phyloP scores from a whole-genome alignment of 1,140 invertebrate species.

The Tetraneura akinire region DNA sequence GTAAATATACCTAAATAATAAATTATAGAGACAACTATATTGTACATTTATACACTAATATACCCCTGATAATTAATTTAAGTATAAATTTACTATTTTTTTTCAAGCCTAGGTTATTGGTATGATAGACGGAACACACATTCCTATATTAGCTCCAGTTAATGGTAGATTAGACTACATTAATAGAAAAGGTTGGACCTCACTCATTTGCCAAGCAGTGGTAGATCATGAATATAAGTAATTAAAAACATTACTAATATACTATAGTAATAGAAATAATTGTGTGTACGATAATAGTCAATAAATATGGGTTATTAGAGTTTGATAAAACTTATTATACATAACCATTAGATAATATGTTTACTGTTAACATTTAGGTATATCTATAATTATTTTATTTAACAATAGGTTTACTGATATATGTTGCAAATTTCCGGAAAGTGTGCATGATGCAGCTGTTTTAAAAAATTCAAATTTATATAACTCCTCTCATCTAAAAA shows the following conservation, averaged over 20 bases:
- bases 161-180: conserved; percentile 55
- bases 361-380: background rate
- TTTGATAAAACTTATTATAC: too few species aligned
- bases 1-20: background rate
- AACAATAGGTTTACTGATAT: background rate
- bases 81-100: background rate
- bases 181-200: conserved; percentile 55
- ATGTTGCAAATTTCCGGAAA: background rate
- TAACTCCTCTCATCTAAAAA: background rate
- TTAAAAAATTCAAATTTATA: conserved; percentile 1
- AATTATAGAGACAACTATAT: background rate
- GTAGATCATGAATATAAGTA: conserved; percentile 53
- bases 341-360: too few species aligned
- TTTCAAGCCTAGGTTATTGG: conserved; percentile 54
- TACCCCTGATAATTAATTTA: background rate
- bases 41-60: background rate
- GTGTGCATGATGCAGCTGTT: background rate
- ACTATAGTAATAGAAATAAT: background rate
- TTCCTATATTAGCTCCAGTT: conserved; percentile 52
- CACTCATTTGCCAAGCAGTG: conserved; percentile 55
- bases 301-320: too few species aligned
- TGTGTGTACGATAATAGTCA: background rate
- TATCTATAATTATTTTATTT: background rate
- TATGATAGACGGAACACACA: conserved; percentile 54
- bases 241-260: conserved; percentile 21